A percentile compares a stretch with the other conserved stretches of the same genome.
Evolutionary conservation across 1,140 invertebrate genomes (phyloP).

Genomic region (Chionoecetes opilio): DNA sequence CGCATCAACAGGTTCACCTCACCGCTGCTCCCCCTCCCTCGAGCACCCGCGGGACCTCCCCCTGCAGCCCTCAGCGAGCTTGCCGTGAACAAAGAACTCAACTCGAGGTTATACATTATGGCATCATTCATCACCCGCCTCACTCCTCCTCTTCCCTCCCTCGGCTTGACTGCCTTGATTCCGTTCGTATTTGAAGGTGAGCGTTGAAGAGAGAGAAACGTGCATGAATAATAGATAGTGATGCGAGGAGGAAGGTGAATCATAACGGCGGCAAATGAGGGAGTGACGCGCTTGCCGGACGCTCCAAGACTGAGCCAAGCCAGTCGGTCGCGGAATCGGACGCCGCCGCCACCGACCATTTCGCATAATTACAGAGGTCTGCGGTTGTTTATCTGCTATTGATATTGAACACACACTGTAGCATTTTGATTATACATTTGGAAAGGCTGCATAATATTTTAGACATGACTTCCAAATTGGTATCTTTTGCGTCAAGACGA

Average conservation of each 20-base stretch:
- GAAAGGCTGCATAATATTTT: constrained; percentile 78
- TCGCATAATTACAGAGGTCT: constrained; percentile 74
- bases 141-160: constrained; percentile 23
- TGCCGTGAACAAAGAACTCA: constrained; percentile 27
- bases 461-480: constrained; percentile 77
- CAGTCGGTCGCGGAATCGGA: constrained; percentile 56
- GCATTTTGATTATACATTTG: constrained; percentile 77
- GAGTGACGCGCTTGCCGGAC: background rate
- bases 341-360: constrained; percentile 62
- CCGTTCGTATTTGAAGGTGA: constrained; percentile 18
- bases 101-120: constrained; percentile 29
- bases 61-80: constrained; percentile 23
- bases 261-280: constrained; percentile 25
- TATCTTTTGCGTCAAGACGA: constrained; percentile 70
- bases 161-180: constrained; percentile 2
- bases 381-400: constrained; percentile 78
- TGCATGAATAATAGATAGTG: constrained; percentile 11
- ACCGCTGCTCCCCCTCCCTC: background rate
- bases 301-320: background rate
- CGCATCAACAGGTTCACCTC: constrained; percentile 25
- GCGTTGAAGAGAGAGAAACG: constrained; percentile 25
- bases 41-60: background rate
- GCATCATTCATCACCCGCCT: constrained; percentile 15
- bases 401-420: constrained; percentile 79
- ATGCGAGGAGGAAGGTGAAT: constrained; percentile 13